A percentile compares a stretch with the other conserved stretches of the same genome.
Conservation (phyloP, 2,113 vertebrate genomes). For the Bos indicus region DNA sequence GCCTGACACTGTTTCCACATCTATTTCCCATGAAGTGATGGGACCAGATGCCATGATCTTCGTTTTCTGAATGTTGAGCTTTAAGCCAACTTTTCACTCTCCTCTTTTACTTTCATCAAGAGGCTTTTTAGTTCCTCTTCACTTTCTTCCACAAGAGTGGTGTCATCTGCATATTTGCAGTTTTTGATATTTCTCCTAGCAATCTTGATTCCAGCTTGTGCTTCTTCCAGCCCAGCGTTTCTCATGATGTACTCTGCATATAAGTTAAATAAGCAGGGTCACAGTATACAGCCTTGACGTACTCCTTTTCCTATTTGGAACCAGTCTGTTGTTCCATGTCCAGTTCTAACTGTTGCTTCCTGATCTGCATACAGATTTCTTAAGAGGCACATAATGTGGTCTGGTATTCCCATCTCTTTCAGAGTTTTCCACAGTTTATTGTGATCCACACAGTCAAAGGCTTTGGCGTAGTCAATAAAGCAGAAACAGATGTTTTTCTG, state of each 20-base stretch:
- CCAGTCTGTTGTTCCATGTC: background rate
- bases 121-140: background rate
- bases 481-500: background rate
- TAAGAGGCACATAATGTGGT: background rate
- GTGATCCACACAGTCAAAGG: background rate
- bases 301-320: background rate
- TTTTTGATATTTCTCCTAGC: background rate
- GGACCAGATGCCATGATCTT: no score
- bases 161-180: background rate
- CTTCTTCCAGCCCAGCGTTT: background rate
- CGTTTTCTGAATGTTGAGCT: no score
- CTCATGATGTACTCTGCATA: background rate
- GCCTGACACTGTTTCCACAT: no score
- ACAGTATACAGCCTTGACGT: background rate
- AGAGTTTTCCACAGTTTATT: background rate
- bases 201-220: background rate
- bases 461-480: background rate
- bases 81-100: background rate
- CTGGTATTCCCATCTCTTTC: background rate
- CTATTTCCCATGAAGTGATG: no score
- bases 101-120: background rate
- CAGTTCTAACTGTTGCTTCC: background rate
- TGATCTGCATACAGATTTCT: background rate
- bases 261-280: background rate
- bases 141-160: background rate